Evolutionary conservation across 1,140 invertebrate species (phyloP).

Genomic region (Drosophila sp.): DNA sequence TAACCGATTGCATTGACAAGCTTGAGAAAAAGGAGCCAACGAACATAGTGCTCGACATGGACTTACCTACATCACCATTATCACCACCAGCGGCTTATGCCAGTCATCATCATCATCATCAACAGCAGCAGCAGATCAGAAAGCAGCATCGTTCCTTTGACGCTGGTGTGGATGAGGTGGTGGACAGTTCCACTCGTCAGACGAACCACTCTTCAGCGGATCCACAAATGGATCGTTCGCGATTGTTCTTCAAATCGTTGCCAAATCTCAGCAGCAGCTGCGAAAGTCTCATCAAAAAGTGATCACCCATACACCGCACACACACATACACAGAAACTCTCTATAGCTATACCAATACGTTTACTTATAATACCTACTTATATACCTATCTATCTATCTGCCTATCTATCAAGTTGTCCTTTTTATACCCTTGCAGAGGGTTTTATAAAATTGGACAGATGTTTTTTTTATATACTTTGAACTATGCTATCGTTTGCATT

Average conservation of each 20-base stretch:
- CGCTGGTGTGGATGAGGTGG: conserved; percentile 14
- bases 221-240: conserved; percentile 65
- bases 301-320: conserved; percentile 32
- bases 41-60: conserved; percentile 73
- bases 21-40: conserved; percentile 47
- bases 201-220: conserved; percentile 29
- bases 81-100: conserved; percentile 72
- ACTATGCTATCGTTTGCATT: conserved; percentile 26
- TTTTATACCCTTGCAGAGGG: neutral
- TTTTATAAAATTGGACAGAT: no score
- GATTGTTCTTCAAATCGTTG: conserved; percentile 85
- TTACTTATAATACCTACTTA: neutral
- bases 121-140: conserved; percentile 28
- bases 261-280: conserved; percentile 87
- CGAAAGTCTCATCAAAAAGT: conserved; percentile 85
- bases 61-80: conserved; percentile 70
- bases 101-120: conserved; percentile 30
- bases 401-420: conserved; percentile 21
- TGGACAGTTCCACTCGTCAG: conserved; percentile 12
- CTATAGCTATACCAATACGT: neutral
- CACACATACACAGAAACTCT: neutral
- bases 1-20: conserved; percentile 63
- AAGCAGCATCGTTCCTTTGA: conserved; percentile 67
- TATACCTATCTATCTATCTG: conserved; percentile 23
- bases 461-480: conserved; percentile 11